Conservation (phyloP, 2,113 vertebrate species). For the Clarias macrocephalus region DNA sequence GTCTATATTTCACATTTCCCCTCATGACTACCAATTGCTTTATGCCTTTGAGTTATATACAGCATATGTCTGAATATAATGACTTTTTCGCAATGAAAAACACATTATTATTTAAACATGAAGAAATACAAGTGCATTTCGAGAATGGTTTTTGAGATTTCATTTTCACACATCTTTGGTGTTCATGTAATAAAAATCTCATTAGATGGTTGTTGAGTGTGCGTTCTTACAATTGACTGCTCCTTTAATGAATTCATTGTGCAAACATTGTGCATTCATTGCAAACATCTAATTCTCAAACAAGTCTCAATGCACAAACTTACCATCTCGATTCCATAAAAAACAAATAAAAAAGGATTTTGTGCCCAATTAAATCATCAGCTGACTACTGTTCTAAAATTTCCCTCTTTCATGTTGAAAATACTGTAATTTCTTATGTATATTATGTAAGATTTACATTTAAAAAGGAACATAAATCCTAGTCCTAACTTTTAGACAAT, state of each 20-base stretch:
- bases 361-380: neutral
- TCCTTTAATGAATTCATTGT: slow-evolving; percentile 16
- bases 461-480: neutral
- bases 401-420: slow-evolving; percentile 1
- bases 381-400: neutral
- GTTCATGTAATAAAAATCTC: neutral
- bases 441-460: neutral
- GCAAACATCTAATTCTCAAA: too few relatives aligned
- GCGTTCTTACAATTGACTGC: slow-evolving; percentile 5
- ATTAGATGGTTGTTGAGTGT: slow-evolving; percentile 10
- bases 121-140: neutral
- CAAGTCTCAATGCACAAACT: slow-evolving; percentile 16
- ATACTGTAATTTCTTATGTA: neutral
- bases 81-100: neutral
- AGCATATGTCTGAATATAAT: neutral
- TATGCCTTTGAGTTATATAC: neutral
- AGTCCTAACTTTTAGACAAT: neutral
- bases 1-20: neutral
- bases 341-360: neutral
- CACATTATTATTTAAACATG: neutral
- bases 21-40: neutral
- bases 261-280: neutral
- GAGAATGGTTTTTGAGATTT: neutral
- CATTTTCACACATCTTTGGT: neutral
- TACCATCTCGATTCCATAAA: slow-evolving; percentile 5